Percentiles rank a stretch among this genome's conserved stretches.
Conservation (phyloP, 2,797 vertebrate species). For the Neosalanx taihuensis region DNA sequence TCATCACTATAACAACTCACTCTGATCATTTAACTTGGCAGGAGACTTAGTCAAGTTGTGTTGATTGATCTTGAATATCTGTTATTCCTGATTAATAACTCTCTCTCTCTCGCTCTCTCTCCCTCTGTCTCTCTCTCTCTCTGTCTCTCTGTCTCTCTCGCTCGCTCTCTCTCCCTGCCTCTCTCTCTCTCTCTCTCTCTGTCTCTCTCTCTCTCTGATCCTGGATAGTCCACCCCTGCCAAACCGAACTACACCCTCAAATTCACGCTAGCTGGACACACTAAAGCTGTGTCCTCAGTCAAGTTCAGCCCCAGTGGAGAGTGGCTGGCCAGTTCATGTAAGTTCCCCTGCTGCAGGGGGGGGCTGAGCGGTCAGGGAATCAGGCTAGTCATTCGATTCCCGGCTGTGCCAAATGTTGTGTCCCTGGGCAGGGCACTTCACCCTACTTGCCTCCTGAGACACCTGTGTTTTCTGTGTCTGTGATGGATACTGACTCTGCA, state of each 20-base stretch:
- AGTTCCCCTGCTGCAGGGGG: slow-evolving; percentile 49
- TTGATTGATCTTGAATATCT: background rate
- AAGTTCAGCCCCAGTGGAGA: slow-evolving; percentile 98
- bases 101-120: background rate
- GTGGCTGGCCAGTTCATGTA: slow-evolving; percentile 98
- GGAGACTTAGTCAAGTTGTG: background rate
- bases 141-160: too few species aligned
- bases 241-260: slow-evolving; percentile 98
- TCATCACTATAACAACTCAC: background rate
- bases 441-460: too few species aligned
- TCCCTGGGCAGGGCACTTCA: too few species aligned
- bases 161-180: too few species aligned
- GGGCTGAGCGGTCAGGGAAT: too few species aligned
- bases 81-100: background rate
- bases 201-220: too few species aligned
- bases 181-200: too few species aligned
- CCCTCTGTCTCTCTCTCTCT: slow-evolving; percentile 18
- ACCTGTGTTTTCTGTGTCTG: too few species aligned
- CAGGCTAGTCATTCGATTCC: too few species aligned
- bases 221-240: slow-evolving; percentile 84
- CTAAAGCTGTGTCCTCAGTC: slow-evolving; percentile 96
- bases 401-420: too few species aligned
- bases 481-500: too few species aligned
- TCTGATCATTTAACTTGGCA: too few species aligned
- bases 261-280: slow-evolving; percentile 96